Evolutionary conservation across 2,797 vertebrate species (phyloP).

Genomic region (Oreonectes daqikongensis): DNA sequence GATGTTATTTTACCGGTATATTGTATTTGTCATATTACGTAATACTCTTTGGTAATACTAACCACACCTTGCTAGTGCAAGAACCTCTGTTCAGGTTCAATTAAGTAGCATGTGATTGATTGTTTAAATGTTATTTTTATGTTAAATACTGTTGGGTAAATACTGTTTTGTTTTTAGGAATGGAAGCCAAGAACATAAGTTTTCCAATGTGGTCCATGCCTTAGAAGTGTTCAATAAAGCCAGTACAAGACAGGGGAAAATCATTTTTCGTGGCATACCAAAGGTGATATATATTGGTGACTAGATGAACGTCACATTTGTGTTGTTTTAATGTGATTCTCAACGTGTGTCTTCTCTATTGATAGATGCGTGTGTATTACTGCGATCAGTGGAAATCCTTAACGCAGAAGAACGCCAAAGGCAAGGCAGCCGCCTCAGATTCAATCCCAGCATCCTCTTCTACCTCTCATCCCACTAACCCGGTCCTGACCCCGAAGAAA

Average conservation of each 20-base stretch:
- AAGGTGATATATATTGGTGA: conserved; percentile 62
- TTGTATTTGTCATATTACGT: background rate
- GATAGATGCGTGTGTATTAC: conserved; percentile 67
- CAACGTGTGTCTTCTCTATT: background rate
- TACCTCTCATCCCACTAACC: conserved; percentile 5
- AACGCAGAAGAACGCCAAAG: conserved; percentile 33
- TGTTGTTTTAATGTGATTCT: background rate
- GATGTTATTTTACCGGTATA: background rate
- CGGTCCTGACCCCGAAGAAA: conserved; percentile 67
- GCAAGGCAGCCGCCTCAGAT: conserved; percentile 7
- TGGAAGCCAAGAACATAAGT: conserved; percentile 70
- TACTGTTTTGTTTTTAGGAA: conserved; percentile 67
- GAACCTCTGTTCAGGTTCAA: background rate
- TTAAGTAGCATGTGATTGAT: too few species aligned
- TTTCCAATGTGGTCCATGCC: conserved; percentile 72
- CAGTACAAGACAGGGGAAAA: conserved; percentile 44
- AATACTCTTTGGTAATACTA: too few species aligned
- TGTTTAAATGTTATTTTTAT: too few species aligned
- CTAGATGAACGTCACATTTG: background rate
- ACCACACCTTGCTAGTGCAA: background rate
- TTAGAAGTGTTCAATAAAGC: conserved; percentile 70
- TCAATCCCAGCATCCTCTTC: background rate
- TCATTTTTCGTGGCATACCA: conserved; percentile 70
- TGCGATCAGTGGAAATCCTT: conserved; percentile 72
- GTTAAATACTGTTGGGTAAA: background rate